Base-by-base conservation (phyloP, 1,140 invertebrate species). In the Euura saliciscinereae region DNA sequence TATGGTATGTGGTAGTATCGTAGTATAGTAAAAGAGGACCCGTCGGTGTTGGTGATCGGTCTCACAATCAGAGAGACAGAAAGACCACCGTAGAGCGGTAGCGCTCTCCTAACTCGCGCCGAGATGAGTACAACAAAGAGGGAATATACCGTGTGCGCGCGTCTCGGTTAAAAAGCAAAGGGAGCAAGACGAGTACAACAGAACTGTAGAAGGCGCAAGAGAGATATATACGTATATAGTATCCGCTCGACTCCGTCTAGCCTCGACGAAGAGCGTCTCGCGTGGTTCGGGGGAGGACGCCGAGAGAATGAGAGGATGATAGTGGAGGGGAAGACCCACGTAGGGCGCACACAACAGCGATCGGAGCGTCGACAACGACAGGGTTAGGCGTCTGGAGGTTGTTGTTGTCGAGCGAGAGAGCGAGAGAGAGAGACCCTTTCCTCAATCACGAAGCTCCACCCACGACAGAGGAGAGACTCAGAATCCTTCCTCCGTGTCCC, bases 61-160 rank as follows among this genome's bases (percentile, higher is more conserved):
- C 28, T 28, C 28, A 28, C 28, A 28, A 28, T 28, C 28, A 77
- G 79, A 76, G 74, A 74, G 71, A 71, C 71, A 70, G 76, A 72
- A 65, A 74, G 73, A 68, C 78, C 70, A 76, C 77, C 76, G 78
- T 78, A 28, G 28, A 72, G 76, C 75, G 70, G 78, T 76, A 75
- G 77, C 76, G 75, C 51, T 59, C 51, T n/a, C 3, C 51, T 28
- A 28, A 28, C 28, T 28, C 28, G 28, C 28, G 1, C 28, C 28
- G 28, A 28, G 28, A 28, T 28, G 28, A 28, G 28, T 28, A 28
- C 28, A 28, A 28, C 28, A 28, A 28, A 28, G 28, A 28, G 28
- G 28, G 28, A 28, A 28, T 28, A 28, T 28, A 1, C 28, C 28
- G 28, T 28, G 28, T 28, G 28, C 28, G 28, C 28, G 28, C 28